Evolutionary conservation across 2,113 vertebrate genomes (phyloP).

Genomic region (Pomatorhinus ruficollis): DNA sequence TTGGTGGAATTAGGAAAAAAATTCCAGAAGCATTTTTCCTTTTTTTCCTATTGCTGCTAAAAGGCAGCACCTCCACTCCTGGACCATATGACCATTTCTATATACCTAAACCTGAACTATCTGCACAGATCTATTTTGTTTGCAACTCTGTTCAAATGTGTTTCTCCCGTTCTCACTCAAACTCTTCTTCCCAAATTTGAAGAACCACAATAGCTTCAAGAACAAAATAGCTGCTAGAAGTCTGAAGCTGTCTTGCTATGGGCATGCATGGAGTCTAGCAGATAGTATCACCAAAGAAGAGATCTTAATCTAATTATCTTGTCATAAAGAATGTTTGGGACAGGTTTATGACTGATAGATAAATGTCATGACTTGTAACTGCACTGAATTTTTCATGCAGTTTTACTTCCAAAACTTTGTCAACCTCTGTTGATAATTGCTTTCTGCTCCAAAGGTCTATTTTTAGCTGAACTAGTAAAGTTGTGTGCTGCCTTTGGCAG

Average conservation of each 20-base stretch:
- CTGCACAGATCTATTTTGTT: not conserved
- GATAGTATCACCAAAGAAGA: not conserved
- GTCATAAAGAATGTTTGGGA: not conserved
- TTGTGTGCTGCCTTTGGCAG: not conserved
- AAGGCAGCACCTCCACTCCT: not conserved
- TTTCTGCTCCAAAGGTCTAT: not conserved
- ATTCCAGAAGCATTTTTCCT: accelerated
- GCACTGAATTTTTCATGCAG: not conserved
- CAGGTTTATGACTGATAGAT: not conserved
- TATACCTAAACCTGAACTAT: not conserved
- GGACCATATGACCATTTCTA: not conserved
- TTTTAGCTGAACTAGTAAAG: not conserved
- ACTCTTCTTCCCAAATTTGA: not conserved
- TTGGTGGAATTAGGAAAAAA: not conserved
- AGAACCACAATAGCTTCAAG: not conserved
- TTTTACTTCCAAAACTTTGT: not conserved
- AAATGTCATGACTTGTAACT: not conserved
- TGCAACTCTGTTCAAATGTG: not conserved
- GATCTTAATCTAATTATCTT: not conserved
- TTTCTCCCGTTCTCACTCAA: not conserved
- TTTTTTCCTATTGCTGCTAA: not conserved
- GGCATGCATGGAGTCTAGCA: not conserved
- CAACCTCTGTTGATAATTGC: not conserved
- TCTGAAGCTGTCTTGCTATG: not conserved
- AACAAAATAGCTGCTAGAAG: not conserved